phyloP scores from a whole-genome alignment of 2,888 invertebrate genomes.

The Sesia apiformis region DNA sequence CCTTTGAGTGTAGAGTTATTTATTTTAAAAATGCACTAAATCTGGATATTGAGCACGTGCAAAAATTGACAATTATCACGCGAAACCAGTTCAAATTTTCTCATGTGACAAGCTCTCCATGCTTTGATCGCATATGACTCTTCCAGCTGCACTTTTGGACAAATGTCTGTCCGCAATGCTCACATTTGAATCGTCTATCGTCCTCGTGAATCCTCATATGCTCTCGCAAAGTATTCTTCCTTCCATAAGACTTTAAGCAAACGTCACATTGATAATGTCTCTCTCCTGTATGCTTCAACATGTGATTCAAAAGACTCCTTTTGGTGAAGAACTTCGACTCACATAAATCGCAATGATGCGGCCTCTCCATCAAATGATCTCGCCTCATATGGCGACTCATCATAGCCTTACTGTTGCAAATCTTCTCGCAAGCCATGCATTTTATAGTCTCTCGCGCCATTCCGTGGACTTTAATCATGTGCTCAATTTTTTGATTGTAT shows the following conservation, averaged over 20 bases:
- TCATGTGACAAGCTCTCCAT: neutral
- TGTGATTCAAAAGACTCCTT: conserved; percentile 37
- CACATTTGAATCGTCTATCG: conserved; percentile 25
- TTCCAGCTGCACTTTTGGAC: conserved; percentile 22
- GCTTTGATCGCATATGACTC: neutral
- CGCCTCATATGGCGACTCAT: conserved; percentile 13
- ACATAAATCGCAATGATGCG: conserved; percentile 17
- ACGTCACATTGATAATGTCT: conserved; percentile 38
- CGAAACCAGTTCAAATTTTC: neutral
- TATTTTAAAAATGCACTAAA: too few species aligned
- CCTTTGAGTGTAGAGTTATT: too few species aligned
- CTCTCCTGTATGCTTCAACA: conserved; percentile 36
- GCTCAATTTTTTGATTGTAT: conserved; percentile 14
- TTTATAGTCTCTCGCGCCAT: conserved; percentile 4
- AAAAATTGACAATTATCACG: too few species aligned
- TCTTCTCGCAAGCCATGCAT: conserved; percentile 18
- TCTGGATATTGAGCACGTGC: neutral
- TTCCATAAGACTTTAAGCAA: conserved; percentile 28
- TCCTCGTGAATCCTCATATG: conserved; percentile 19
- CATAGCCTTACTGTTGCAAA: conserved; percentile 11
- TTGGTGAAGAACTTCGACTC: conserved; percentile 33
- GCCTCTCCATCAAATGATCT: conserved; percentile 18
- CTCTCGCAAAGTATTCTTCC: conserved; percentile 15
- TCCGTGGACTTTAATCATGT: conserved; percentile 15
- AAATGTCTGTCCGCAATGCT: conserved; percentile 33